Conservation (phyloP, 2,113 vertebrate species). For the Hyperopisus bebe region DNA sequence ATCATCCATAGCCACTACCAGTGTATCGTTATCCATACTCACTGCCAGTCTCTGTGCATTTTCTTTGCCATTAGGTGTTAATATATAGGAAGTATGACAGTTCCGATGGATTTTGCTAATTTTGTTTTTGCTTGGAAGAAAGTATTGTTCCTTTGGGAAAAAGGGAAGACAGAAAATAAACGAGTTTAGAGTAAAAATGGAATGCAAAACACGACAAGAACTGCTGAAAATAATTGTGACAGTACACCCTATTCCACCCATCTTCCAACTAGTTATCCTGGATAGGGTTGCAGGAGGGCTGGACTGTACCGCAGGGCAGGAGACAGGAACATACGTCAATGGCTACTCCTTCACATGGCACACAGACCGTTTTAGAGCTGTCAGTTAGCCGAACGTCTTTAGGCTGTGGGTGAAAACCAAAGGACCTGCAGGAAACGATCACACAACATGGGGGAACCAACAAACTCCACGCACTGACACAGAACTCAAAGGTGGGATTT, state of each 20-base stretch:
- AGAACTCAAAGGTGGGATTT: not conserved
- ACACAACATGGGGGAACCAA: not conserved
- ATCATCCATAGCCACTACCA: constrained; percentile 42
- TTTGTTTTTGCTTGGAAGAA: constrained; percentile 45
- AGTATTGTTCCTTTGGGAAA: constrained; percentile 46
- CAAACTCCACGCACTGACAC: not conserved
- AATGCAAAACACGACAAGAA: not conserved
- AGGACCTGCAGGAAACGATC: not conserved
- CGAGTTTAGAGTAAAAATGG: not conserved
- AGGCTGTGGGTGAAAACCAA: not conserved
- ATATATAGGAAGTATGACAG: constrained; percentile 56
- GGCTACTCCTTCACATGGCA: not conserved
- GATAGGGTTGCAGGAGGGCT: not conserved
- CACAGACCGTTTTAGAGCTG: not conserved
- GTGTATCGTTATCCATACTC: constrained; percentile 27
- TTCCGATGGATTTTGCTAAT: constrained; percentile 39
- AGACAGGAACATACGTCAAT: not conserved
- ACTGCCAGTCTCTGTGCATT: constrained; percentile 52
- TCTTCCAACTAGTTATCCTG: not conserved
- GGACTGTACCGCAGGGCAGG: not conserved
- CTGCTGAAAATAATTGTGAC: not conserved
- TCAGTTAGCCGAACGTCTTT: not conserved
- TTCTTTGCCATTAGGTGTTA: constrained; percentile 55
- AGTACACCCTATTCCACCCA: not conserved
- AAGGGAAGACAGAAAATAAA: not conserved